A percentile compares a stretch with the other conserved stretches of the same genome.
phyloP scores from a whole-genome alignment of 1,140 invertebrate genomes.

The Pseudomyrmex pallidus region DNA sequence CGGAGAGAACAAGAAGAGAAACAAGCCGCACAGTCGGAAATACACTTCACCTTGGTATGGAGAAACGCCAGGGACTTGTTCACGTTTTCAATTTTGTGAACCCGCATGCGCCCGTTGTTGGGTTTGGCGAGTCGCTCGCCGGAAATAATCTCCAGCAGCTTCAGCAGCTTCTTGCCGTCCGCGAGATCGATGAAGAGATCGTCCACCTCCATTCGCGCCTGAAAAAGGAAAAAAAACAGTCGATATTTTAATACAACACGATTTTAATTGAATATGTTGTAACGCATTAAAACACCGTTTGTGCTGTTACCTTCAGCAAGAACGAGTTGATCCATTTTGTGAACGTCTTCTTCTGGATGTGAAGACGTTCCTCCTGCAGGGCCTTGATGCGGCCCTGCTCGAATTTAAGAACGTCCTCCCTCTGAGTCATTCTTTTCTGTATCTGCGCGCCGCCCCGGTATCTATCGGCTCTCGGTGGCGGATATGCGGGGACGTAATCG shows the following conservation, averaged over 20 bases:
- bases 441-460: slow-evolving; percentile 75
- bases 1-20: background rate
- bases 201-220: slow-evolving; percentile 98
- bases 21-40: slow-evolving; percentile 23
- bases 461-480: slow-evolving; percentile 71
- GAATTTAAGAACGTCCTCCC: slow-evolving; percentile 96
- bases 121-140: slow-evolving; percentile 98
- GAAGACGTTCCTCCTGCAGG: slow-evolving; percentile 97
- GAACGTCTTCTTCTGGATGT: slow-evolving; percentile 99
- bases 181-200: slow-evolving; percentile 98
- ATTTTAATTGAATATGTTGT: background rate
- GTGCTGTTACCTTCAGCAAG: slow-evolving; percentile 92
- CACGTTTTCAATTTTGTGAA: slow-evolving; percentile 99
- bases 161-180: slow-evolving; percentile 97
- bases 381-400: slow-evolving; percentile 98
- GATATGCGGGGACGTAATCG: slow-evolving; percentile 63
- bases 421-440: slow-evolving; percentile 92
- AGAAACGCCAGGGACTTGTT: slow-evolving; percentile 99
- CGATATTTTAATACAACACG: background rate
- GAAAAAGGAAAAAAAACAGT: slow-evolving; percentile 49
- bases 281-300: slow-evolving; percentile 43
- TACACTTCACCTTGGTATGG: slow-evolving; percentile 94
- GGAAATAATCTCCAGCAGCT: slow-evolving; percentile 99
- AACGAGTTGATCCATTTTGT: slow-evolving; percentile 99
- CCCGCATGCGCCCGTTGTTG: slow-evolving; percentile 98